A percentile compares a stretch with the other conserved stretches of the same genome.
These are phyloP conservation scores for Syrista parreyssii DNA, from an alignment of 2,888 invertebrate genomes.

Conservation along the genomic window DNA sequence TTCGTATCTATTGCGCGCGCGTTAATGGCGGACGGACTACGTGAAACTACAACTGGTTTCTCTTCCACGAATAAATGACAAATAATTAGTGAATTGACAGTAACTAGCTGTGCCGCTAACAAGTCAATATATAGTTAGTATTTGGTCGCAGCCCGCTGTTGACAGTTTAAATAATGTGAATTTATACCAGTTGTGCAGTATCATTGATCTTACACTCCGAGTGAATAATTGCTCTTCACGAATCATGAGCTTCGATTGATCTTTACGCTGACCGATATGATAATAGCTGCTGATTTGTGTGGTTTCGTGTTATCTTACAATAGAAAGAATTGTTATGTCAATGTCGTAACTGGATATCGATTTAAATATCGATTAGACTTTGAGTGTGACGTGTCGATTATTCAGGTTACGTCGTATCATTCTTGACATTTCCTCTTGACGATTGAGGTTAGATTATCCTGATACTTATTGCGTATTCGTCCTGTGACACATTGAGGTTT, in stretches of 20 bases:
- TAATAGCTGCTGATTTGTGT: neutral
- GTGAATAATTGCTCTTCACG: neutral
- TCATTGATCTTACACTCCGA: neutral
- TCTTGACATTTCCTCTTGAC: slow-evolving; percentile 8
- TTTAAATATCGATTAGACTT: neutral
- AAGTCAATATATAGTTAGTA: neutral
- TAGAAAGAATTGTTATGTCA: neutral
- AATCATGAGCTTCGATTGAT: neutral
- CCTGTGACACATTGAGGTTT: neutral
- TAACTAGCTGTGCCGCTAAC: neutral
- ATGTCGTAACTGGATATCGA: neutral
- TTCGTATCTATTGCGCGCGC: neutral
- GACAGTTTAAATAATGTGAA: neutral
- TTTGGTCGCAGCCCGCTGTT: neutral
- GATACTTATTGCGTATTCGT: neutral
- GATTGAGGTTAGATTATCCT: neutral
- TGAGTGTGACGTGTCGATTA: neutral
- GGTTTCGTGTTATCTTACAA: neutral
- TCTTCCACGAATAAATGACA: neutral
- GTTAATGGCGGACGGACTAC: neutral
- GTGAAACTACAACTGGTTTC: neutral
- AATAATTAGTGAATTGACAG: neutral
- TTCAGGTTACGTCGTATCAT: neutral
- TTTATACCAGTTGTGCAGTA: neutral
- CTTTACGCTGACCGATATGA: neutral